Evolutionary conservation across 2,797 vertebrate genomes (phyloP), one percentile per base, ranked within the genome.

Genomic region (Lithobates sylvaticus): DNA sequence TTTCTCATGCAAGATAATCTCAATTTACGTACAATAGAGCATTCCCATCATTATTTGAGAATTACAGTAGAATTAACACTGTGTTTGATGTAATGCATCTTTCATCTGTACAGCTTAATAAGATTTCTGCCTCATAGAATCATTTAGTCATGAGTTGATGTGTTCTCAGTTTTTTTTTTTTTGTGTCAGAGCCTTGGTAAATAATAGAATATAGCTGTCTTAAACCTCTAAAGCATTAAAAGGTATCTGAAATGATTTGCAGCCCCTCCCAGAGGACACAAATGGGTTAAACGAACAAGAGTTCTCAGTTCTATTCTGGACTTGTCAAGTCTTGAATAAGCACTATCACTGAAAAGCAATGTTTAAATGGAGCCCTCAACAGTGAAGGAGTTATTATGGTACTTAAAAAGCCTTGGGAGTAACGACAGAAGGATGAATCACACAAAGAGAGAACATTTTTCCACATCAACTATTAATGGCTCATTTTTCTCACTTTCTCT

Each of bases 321-420:
- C 81, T 67, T 87, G 81, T 87, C 86, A 87, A 87, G 70, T 23
- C 76, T 87, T 87, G 76, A 84, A 84, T 79, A 87, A 84, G 86
- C 81, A 84, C 76, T 76, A 80, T 78, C 76, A 78, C 58, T 70
- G 69, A 74, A 86, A 84, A 87, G 81, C 79, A 84, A 78, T 84
- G 86, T 84, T 80, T 84, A 87, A 87, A 87, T 87, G 76, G 81
- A 84, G 70, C 27, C 71, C 76, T 87, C 71, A 61, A 84, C 71
- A 80, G 70, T 79, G 76, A 87, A 74, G 81, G 76, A 78, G 86
- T 87, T 87, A 84, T 87, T 87, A 80, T 87, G 70, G 81, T 84
- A 72, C 81, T 87, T 84, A 84, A 50, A 87, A 64, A 79, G 81
- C 77, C 47, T 71, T 78, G 58, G 61, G 70, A 87, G 42, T 61